These are phyloP conservation scores for Choreutis nemorana DNA, from an alignment of 2,888 invertebrate genomes.

Conservation along the genomic window DNA sequence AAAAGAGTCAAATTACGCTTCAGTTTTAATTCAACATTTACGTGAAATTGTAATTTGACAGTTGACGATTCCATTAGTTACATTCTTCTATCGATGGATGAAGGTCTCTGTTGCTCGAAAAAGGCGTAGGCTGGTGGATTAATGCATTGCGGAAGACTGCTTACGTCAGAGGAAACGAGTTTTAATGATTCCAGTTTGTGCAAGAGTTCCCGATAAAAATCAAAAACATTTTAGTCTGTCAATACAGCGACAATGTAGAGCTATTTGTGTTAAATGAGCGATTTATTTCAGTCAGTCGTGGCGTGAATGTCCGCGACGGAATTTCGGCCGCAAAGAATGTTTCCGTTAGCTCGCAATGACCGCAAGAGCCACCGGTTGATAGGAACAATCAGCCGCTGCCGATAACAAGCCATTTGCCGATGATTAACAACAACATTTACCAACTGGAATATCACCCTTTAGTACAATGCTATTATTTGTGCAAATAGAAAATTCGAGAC, in stretches of 20 bases:
- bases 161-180: conserved; percentile 40
- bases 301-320: conserved; percentile 61
- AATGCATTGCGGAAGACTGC: conserved; percentile 28
- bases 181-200: conserved; percentile 20
- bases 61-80: too few relatives aligned
- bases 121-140: conserved; percentile 23
- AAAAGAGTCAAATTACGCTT: conserved; percentile 20
- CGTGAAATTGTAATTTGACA: too few relatives aligned
- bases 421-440: too few relatives aligned
- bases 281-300: conserved; percentile 62
- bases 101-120: too few relatives aligned
- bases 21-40: too few relatives aligned
- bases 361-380: conserved; percentile 13
- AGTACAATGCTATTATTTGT: conserved; percentile 38
- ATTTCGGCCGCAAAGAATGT: conserved; percentile 60
- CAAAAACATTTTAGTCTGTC: conserved; percentile 58
- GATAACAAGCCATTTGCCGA: too few relatives aligned
- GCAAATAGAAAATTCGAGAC: conserved; percentile 60
- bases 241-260: conserved; percentile 58
- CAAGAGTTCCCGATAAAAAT: conserved; percentile 33
- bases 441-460: conserved; percentile 28
- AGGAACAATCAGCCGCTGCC: conserved; percentile 17
- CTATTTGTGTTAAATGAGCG: conserved; percentile 63
- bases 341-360: conserved; percentile 41
- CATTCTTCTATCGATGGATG: too few relatives aligned